A percentile compares a stretch with the other conserved stretches of the same genome.
Conservation (phyloP, 2,888 invertebrate species). For the Drosophila quasianomalipes region DNA sequence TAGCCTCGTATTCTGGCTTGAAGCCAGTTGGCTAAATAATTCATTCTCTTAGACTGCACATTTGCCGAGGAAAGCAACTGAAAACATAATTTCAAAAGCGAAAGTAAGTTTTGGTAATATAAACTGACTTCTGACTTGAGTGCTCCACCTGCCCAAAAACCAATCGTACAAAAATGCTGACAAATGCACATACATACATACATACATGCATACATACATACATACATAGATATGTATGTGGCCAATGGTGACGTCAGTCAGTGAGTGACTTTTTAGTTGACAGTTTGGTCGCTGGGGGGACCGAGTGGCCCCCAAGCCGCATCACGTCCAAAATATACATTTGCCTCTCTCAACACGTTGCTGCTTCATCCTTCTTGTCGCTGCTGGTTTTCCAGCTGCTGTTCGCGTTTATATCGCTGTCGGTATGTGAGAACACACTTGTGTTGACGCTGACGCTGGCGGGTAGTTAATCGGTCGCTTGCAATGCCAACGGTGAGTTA, state of each 20-base stretch:
- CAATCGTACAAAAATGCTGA: slow-evolving; percentile 22
- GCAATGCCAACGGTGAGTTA: slow-evolving; percentile 59
- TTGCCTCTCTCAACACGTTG: slow-evolving; percentile 69
- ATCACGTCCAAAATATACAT: slow-evolving; percentile 76
- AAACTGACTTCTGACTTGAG: slow-evolving; percentile 34
- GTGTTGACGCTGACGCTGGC: slow-evolving; percentile 66
- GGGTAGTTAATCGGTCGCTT: slow-evolving; percentile 74
- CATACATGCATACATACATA: no score
- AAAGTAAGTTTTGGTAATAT: slow-evolving; percentile 2
- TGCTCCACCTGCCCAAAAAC: not conserved
- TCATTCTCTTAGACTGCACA: not conserved
- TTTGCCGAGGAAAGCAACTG: not conserved
- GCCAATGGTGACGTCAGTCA: slow-evolving; percentile 34
- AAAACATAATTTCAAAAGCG: slow-evolving; percentile 5
- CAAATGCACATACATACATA: not conserved
- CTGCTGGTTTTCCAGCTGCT: slow-evolving; percentile 6
- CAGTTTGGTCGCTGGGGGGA: slow-evolving; percentile 27
- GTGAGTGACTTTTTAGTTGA: slow-evolving; percentile 34
- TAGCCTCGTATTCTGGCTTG: not conserved
- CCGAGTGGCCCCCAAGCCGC: slow-evolving; percentile 53
- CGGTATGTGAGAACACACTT: slow-evolving; percentile 73
- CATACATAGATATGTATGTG: slow-evolving; percentile 5
- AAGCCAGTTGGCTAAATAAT: not conserved
- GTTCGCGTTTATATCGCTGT: slow-evolving; percentile 57
- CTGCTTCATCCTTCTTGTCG: slow-evolving; percentile 12